phyloP scores from a whole-genome alignment of 2,113 vertebrate genomes.

The Ancistrus triradiatus region DNA sequence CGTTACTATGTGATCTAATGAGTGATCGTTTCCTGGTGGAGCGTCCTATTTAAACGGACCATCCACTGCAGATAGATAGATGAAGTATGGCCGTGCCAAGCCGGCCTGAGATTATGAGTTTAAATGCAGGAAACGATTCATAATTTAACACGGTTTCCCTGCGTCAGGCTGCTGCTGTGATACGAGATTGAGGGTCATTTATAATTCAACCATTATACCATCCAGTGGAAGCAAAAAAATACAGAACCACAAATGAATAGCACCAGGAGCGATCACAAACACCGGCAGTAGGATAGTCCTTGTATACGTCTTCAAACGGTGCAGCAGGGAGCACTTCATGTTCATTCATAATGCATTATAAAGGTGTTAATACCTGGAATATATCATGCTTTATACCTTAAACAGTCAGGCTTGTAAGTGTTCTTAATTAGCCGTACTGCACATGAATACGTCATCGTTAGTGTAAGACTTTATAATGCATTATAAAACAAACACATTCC shows the following conservation, averaged over 20 bases:
- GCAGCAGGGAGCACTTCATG: too few species aligned
- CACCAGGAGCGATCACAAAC: background rate
- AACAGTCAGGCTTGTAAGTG: too few species aligned
- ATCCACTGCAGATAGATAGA: background rate
- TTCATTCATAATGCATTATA: background rate
- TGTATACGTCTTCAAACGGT: too few species aligned
- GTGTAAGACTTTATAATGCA: too few species aligned
- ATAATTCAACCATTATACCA: background rate
- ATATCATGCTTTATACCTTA: too few species aligned
- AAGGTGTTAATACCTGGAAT: background rate
- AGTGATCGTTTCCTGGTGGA: background rate
- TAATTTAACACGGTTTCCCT: constrained; percentile 8
- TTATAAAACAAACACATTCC: too few species aligned
- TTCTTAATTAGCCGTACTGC: too few species aligned
- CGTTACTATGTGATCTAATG: background rate
- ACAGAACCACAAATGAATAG: background rate
- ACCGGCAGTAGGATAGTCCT: too few species aligned
- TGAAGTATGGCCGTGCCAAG: constrained; percentile 1
- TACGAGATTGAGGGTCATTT: constrained; percentile 4
- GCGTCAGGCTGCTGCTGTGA: constrained; percentile 6
- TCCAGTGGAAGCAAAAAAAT: constrained; percentile 10
- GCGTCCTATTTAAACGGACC: background rate
- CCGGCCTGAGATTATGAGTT: background rate
- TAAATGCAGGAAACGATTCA: constrained; percentile 10
- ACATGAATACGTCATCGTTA: too few species aligned